Percentiles rank a stretch among this genome's conserved stretches.
phyloP scores from a whole-genome alignment of 2,113 vertebrate species.

The Osmerus eperlanus region DNA sequence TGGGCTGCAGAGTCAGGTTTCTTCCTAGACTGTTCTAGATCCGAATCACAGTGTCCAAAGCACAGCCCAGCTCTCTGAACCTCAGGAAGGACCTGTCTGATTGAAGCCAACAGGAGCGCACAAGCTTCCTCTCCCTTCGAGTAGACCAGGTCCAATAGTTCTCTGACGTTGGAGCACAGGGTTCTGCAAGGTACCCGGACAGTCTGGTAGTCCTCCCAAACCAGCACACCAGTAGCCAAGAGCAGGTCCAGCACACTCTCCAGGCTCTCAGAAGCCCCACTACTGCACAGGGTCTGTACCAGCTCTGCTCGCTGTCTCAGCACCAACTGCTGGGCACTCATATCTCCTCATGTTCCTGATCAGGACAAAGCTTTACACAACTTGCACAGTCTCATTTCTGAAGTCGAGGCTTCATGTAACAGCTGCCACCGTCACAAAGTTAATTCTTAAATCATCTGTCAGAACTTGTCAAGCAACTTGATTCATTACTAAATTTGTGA shows the following conservation, averaged over 20 bases:
- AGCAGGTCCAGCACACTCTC: conserved; percentile 78
- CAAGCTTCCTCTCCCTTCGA: conserved; percentile 73
- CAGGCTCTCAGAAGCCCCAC: conserved; percentile 72
- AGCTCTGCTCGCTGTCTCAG: conserved; percentile 71
- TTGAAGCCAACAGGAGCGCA: conserved; percentile 54
- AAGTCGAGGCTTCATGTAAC: too few relatives aligned
- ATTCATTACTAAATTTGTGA: too few relatives aligned
- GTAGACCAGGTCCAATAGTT: conserved; percentile 73
- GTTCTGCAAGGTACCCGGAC: conserved; percentile 59
- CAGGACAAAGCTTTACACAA: too few relatives aligned
- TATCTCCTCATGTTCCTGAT: conserved; percentile 32
- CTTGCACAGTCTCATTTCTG: too few relatives aligned
- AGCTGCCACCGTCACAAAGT: too few relatives aligned
- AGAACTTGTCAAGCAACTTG: too few relatives aligned
- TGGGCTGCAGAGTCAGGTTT: conserved; percentile 33
- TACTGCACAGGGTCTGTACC: conserved; percentile 67
- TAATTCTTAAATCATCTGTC: too few relatives aligned
- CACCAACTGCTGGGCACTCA: conserved; percentile 69
- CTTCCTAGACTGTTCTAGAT: conserved; percentile 2
- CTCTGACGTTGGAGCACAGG: conserved; percentile 64
- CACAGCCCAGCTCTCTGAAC: conserved; percentile 35
- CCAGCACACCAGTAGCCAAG: conserved; percentile 69
- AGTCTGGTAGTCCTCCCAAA: conserved; percentile 79
- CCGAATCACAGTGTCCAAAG: conserved; percentile 22
- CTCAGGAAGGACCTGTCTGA: conserved; percentile 61